phyloP scores from a whole-genome alignment of 2,113 vertebrate genomes.

The Ptilonorhynchus violaceus region DNA sequence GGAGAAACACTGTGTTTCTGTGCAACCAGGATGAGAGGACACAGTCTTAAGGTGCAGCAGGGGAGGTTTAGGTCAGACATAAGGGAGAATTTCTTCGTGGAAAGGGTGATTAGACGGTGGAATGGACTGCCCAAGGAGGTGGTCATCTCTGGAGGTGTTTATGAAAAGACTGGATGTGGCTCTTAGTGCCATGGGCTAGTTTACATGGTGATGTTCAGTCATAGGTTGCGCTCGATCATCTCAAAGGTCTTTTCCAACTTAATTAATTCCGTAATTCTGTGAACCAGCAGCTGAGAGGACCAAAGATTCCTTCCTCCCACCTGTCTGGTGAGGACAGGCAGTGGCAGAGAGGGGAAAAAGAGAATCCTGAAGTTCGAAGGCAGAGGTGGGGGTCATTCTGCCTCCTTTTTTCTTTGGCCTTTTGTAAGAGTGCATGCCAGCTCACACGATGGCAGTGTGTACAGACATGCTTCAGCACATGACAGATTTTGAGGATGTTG shows the following conservation, averaged over 20 bases:
- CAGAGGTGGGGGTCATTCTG: not conserved
- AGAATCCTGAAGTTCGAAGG: not conserved
- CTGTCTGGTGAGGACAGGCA: not conserved
- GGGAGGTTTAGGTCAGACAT: not conserved
- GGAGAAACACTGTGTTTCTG: not conserved
- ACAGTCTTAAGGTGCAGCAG: not conserved
- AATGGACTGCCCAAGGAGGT: not conserved
- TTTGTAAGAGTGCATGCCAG: not conserved
- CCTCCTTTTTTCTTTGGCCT: not conserved
- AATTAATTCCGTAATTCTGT: not conserved
- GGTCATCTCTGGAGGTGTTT: not conserved
- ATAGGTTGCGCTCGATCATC: not conserved
- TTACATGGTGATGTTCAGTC: not conserved
- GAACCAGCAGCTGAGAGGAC: not conserved
- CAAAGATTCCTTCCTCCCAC: not conserved
- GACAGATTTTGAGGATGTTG: not conserved
- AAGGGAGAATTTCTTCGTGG: not conserved
- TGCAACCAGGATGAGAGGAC: not conserved
- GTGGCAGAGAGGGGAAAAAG: not conserved
- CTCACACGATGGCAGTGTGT: not conserved
- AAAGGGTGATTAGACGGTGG: not conserved
- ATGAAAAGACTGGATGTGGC: not conserved
- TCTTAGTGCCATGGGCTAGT: not conserved
- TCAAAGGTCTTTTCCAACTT: not conserved
- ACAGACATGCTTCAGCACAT: not conserved